Evolutionary conservation across 2,888 invertebrate species (phyloP), one percentile per base, ranked within the genome.

Genomic region (Heteromurus nitidus): DNA sequence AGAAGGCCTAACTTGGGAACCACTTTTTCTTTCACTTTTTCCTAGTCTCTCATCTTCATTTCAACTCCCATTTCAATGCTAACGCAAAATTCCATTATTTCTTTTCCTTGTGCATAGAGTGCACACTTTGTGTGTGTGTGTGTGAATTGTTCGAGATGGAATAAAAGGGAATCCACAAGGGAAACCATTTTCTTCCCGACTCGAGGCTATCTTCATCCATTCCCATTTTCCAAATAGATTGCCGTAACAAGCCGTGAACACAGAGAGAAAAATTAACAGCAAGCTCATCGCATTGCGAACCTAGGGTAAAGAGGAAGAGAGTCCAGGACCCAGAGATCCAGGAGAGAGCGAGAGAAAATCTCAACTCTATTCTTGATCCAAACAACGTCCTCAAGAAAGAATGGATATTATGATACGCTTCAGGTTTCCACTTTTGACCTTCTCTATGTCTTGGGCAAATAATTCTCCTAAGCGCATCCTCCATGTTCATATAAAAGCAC

Each of bases 151-250:
- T n/a, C 1, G 62, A 55, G 20, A 55, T 24, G 7, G 31, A 31
- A 62, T 31, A 44, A 74, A 62, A 53, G 50, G 64, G 53, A 76
- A 60, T 68, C 76, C 68, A 30, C 26, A 2, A 55, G 68, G 68
- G 68, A 68, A 28, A 24, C 58, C 68, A 58, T 76, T 22, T 44
- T 47, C 7, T 68, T 58, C 47, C 65, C 30, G 18, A 26, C 68
- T 58, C 24, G 20, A 76, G 60, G 47, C 68, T 68, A 76, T 76
- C 68, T 72, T 53, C 64, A 50, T 64, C 53, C 68, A 60, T 68
- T 60, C 76, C 68, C 76, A 76, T 76, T 76, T 65, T 30, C 53
- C 1, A 67, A 65, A 65, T 42, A 65, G 62, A 62, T 62, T 67
- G 44, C 67, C 26, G 50, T 67, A 44, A 42, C 42, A 67, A 18